Base-by-base conservation (phyloP, 35 echinoderm and acorn worm genomes). In the Acanthaster planci region DNA sequence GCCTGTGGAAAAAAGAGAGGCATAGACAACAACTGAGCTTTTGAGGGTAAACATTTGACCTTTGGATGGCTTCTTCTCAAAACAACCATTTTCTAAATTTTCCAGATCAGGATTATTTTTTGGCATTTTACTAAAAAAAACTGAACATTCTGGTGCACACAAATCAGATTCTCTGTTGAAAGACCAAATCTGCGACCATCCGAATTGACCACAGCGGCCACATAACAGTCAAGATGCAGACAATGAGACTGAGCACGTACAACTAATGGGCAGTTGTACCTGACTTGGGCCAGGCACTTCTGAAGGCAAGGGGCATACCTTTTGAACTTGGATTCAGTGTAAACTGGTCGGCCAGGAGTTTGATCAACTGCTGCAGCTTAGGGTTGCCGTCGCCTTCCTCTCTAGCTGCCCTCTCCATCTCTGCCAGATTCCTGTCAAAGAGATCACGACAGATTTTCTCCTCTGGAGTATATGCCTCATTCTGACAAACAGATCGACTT, bases 351-450 rank as follows among this genome's bases (percentile, higher is more conserved):
- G 51, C 37, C 18, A 93, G 64, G 12, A 88, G 47, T 21, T 93
- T 37, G 10, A 29, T 35, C 1, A 93, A 44, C 17, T 75, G 38
- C 9, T 67, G 72, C 8, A 93, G 57, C 39, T 89, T 89, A 7
- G 86, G 92, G 76, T 84, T 89, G 21, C 60, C n/a, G 16, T 83
- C 50, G 26, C 52, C 38, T 77, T 93, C 92, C 0, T 51, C 38
- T 1, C 22, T 68, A 19, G 40, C 81, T 37, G 89, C 19, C 19
- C 72, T 36, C 67, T 51, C 80, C 78, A 93, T 51, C 76, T 56
- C 52, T 6, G 32, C 47, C 17, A 51, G 15, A n/a, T 82, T 39
- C 2, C 16, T 44, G 21, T 93, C 23, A 30, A 80, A 93, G 23
- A 47, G 34, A 8, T 55, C 2, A 10, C 82, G 37, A 51, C 86